Percentiles rank a stretch among this genome's conserved stretches.
Conservation (phyloP, 2,888 invertebrate species). For the Gisinianus flammeolus region DNA sequence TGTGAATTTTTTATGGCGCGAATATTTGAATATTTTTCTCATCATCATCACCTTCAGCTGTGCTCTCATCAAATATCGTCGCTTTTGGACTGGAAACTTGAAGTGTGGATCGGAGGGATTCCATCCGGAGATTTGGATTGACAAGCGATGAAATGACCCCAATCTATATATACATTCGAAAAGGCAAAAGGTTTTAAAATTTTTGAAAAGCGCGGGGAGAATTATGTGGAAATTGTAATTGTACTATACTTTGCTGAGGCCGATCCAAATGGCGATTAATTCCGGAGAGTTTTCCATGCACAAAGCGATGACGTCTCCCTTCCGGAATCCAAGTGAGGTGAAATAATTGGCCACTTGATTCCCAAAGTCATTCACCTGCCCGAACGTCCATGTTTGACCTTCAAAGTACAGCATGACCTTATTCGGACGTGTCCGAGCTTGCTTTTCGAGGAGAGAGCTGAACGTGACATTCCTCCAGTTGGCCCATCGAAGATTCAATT, state of each 20-base stretch:
- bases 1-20: no score
- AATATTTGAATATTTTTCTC: no score
- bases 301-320: conserved; percentile 86
- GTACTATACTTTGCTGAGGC: conserved; percentile 74
- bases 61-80: conserved; percentile 79
- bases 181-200: not conserved
- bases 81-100: conserved; percentile 82
- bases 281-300: conserved; percentile 91
- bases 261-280: conserved; percentile 89
- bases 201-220: no score
- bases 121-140: conserved; percentile 86
- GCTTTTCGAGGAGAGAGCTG: conserved; percentile 77
- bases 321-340: conserved; percentile 76
- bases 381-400: conserved; percentile 82
- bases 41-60: conserved; percentile 61
- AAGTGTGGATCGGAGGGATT: conserved; percentile 85
- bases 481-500: no score
- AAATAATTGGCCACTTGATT: conserved; percentile 83
- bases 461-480: conserved; percentile 71
- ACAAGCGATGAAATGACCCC: conserved; percentile 87
- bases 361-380: conserved; percentile 84
- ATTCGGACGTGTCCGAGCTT: conserved; percentile 77
- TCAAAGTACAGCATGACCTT: conserved; percentile 83
- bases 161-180: conserved; percentile 57
- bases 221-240: not conserved